phyloP scores from a whole-genome alignment of 2,797 vertebrate genomes.

The Tragelaphus oryx region DNA sequence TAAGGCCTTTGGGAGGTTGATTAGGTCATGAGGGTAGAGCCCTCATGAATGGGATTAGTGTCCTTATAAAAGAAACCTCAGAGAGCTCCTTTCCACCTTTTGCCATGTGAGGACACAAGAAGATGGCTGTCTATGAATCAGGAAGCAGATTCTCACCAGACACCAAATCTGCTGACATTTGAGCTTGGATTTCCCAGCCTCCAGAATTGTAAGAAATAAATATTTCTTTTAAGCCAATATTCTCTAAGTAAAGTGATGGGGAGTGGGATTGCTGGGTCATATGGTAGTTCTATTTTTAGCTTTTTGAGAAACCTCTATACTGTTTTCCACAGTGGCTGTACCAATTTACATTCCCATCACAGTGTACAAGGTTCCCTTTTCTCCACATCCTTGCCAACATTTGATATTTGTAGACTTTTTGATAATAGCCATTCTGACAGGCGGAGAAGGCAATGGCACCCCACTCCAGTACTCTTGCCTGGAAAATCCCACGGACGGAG shows the following conservation, averaged over 20 bases:
- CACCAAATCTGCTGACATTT: not conserved
- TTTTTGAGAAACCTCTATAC: not conserved
- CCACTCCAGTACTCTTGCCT: no score
- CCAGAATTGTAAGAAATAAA: not conserved
- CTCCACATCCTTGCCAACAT: not conserved
- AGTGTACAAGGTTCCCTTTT: not conserved
- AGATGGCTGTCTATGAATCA: not conserved
- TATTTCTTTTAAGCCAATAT: not conserved
- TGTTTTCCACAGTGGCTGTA: not conserved
- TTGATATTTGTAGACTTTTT: not conserved
- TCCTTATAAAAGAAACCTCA: not conserved
- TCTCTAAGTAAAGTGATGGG: not conserved
- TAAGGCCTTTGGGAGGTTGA: not conserved
- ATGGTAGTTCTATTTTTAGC: not conserved
- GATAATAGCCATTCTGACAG: not conserved
- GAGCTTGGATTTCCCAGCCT: not conserved
- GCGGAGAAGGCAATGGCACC: no score
- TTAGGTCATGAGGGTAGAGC: not conserved
- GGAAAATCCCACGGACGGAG: no score
- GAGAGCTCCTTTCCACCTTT: not conserved
- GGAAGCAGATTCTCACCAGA: not conserved
- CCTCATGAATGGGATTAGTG: not conserved
- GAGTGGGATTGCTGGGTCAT: not conserved
- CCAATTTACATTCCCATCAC: not conserved
- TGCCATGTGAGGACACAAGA: not conserved